Evolutionary conservation across 2,888 invertebrate genomes (phyloP).

Genomic region (Mechanitis mazaeus): DNA sequence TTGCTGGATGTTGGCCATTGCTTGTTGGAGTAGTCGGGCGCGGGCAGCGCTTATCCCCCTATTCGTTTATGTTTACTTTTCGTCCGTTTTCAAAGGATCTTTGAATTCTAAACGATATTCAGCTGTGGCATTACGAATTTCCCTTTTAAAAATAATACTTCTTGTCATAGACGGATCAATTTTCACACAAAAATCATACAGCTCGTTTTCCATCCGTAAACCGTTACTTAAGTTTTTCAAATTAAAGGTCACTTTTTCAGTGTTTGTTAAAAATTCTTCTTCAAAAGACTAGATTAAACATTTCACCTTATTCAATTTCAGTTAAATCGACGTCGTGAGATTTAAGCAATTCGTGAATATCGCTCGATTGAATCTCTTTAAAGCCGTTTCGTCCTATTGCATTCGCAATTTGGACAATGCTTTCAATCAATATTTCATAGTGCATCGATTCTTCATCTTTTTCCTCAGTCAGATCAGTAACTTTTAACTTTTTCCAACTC

Average conservation of each 20-base stretch:
- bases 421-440: conserved; percentile 31
- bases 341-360: conserved; percentile 34
- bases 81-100: conserved; percentile 32
- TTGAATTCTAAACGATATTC: no score
- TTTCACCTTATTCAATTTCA: conserved; percentile 37
- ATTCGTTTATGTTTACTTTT: conserved; percentile 14
- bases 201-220: no score
- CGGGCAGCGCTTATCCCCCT: no score
- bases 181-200: no score
- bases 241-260: conserved; percentile 27
- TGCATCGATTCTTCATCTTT: conserved; percentile 31
- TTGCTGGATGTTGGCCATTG: no score
- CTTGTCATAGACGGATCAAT: conserved; percentile 10
- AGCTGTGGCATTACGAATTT: no score
- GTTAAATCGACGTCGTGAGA: conserved; percentile 35
- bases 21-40: no score
- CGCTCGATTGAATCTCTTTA: conserved; percentile 33
- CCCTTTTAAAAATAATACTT: no score
- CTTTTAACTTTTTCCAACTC: conserved; percentile 27
- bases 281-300: conserved; percentile 30
- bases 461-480: conserved; percentile 30
- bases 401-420: conserved; percentile 33
- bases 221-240: conserved; percentile 19
- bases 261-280: conserved; percentile 28
- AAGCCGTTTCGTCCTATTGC: conserved; percentile 36